Percentiles rank a stretch among this genome's conserved stretches.
Evolutionary conservation across 2,113 vertebrate species (phyloP).

Genomic region (Perca schrenkii): DNA sequence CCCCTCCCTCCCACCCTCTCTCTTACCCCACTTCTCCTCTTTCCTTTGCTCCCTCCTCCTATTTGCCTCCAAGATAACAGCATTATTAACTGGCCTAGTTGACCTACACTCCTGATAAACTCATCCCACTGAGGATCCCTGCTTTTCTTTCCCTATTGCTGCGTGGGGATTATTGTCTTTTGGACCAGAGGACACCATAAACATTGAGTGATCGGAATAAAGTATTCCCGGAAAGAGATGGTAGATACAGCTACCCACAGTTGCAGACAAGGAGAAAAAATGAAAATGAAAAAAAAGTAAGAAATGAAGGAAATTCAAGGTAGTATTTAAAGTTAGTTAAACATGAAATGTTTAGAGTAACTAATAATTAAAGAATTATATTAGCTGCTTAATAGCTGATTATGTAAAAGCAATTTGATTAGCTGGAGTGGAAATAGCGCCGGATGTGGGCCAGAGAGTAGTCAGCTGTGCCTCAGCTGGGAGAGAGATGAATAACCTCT

Average conservation of each 20-base stretch:
- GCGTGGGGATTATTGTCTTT: slow-evolving; percentile 68
- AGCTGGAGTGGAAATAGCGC: slow-evolving; percentile 67
- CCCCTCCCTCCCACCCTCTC: slow-evolving; percentile 32
- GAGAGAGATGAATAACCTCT: slow-evolving; percentile 73
- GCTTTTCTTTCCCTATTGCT: slow-evolving; percentile 63
- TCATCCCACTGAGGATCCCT: slow-evolving; percentile 69
- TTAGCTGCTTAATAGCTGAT: slow-evolving; percentile 78
- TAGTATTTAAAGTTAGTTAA: slow-evolving; percentile 39
- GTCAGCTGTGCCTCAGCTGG: slow-evolving; percentile 84
- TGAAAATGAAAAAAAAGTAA: neutral
- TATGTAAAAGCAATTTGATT: slow-evolving; percentile 80
- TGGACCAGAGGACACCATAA: slow-evolving; percentile 64
- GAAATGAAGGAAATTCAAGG: slow-evolving; percentile 5
- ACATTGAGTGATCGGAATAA: slow-evolving; percentile 60
- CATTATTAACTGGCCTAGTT: slow-evolving; percentile 83
- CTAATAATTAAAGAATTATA: slow-evolving; percentile 75
- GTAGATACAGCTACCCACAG: slow-evolving; percentile 35
- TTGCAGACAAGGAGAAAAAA: slow-evolving; percentile 13
- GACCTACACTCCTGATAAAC: slow-evolving; percentile 81
- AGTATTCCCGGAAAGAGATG: slow-evolving; percentile 57
- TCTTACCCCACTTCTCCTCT: slow-evolving; percentile 23
- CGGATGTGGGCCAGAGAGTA: slow-evolving; percentile 75
- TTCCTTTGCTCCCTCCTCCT: slow-evolving; percentile 36
- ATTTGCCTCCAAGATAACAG: slow-evolving; percentile 76
- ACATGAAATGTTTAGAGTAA: slow-evolving; percentile 73